Evolutionary conservation across 2,113 vertebrate species (phyloP).

Genomic region (Candoia aspera): DNA sequence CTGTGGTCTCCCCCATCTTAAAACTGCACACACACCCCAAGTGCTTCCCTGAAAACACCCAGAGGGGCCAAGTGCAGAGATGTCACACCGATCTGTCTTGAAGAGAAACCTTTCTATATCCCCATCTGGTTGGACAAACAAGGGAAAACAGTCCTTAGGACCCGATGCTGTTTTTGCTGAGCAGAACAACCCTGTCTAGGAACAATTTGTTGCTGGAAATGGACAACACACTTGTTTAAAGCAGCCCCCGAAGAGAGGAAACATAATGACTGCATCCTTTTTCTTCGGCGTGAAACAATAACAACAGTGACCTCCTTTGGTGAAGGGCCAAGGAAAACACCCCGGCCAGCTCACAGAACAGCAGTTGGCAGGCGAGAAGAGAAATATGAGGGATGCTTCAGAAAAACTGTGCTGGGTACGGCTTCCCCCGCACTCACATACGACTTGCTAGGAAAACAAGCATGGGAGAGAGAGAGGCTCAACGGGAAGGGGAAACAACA

Average conservation of each 20-base stretch:
- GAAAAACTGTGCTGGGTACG: background rate
- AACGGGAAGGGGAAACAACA: background rate
- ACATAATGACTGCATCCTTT: constrained; percentile 58
- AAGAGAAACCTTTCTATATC: background rate
- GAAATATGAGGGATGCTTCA: constrained; percentile 30
- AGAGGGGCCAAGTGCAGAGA: background rate
- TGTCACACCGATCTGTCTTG: background rate
- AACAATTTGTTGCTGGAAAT: constrained; percentile 61
- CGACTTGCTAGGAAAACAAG: constrained; percentile 8
- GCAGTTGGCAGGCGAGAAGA: constrained; percentile 26
- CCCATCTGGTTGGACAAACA: fast-evolving
- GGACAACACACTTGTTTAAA: constrained; percentile 39
- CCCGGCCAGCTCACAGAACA: constrained; percentile 51
- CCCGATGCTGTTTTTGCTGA: background rate
- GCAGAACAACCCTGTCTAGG: constrained; percentile 44
- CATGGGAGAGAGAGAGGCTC: background rate
- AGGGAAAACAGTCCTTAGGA: fast-evolving
- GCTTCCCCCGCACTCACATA: background rate
- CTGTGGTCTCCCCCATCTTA: background rate
- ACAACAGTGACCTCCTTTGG: constrained; percentile 60
- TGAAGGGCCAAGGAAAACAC: constrained; percentile 42
- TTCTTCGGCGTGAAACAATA: constrained; percentile 55
- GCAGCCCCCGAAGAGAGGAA: constrained; percentile 50
- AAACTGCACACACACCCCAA: background rate
- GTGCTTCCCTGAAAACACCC: background rate